Percentiles rank a stretch among this genome's conserved stretches.
Evolutionary conservation across 1,140 invertebrate species (phyloP).

Genomic region (Subanguina moxae): DNA sequence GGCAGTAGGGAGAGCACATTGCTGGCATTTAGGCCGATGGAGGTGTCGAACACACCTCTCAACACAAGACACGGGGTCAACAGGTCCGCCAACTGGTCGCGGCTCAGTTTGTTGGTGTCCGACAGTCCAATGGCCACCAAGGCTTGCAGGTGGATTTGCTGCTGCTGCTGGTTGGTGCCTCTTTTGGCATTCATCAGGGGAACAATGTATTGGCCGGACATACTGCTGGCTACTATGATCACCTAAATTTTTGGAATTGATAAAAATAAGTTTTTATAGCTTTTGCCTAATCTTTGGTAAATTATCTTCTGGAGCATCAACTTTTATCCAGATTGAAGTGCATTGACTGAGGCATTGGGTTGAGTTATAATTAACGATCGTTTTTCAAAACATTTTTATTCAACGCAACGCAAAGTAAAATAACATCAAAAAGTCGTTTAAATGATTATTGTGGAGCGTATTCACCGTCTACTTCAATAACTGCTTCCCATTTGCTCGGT

Average conservation of each 20-base stretch:
- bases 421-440: too few relatives aligned
- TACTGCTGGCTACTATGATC: constrained; percentile 1
- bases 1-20: constrained; percentile 27
- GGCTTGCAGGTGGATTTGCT: neutral
- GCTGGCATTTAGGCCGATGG: constrained; percentile 34
- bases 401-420: too few relatives aligned
- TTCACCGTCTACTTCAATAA: too few relatives aligned
- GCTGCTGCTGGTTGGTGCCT: neutral
- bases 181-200: neutral
- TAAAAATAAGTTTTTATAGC: too few relatives aligned
- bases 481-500: too few relatives aligned
- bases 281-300: too few relatives aligned
- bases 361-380: too few relatives aligned
- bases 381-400: too few relatives aligned
- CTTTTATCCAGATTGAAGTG: too few relatives aligned
- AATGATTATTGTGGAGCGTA: too few relatives aligned
- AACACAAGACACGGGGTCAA: constrained; percentile 3
- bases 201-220: constrained; percentile 13
- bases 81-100: neutral
- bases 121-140: constrained; percentile 10
- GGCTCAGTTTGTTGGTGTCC: constrained; percentile 9
- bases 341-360: too few relatives aligned
- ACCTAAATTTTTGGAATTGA: neutral
- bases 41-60: constrained; percentile 26
- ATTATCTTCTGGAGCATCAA: too few relatives aligned